These are phyloP conservation scores for Drosophila pseudoobscura DNA, from an alignment of 1,140 invertebrate species.

Conservation along the genomic window DNA sequence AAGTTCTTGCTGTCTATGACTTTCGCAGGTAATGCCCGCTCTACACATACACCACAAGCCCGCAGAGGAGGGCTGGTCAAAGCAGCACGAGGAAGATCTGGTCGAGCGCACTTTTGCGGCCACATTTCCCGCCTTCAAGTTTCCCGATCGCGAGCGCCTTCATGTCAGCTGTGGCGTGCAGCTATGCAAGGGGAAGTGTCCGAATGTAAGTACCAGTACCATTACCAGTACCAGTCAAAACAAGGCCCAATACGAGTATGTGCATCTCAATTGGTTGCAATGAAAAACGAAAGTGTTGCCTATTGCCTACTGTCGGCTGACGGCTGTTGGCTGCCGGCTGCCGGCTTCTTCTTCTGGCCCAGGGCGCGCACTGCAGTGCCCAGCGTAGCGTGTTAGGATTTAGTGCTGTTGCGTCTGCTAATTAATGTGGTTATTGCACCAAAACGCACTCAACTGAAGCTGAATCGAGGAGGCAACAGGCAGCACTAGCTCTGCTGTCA, in stretches of 20 bases:
- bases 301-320: not conserved
- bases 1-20: not conserved
- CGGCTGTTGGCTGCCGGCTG: too few species aligned
- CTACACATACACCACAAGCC: conserved; percentile 65
- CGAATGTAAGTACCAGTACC: conserved; percentile 83
- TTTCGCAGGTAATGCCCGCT: conserved; percentile 79
- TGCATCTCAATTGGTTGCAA: conserved; percentile 74
- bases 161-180: conserved; percentile 88
- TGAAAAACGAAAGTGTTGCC: conserved; percentile 76
- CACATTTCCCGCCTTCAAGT: conserved; percentile 91
- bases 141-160: conserved; percentile 89
- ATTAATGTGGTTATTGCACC: conserved; percentile 82
- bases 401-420: conserved; percentile 54
- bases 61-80: conserved; percentile 82
- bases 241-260: conserved; percentile 5
- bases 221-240: conserved; percentile 5
- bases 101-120: conserved; percentile 84
- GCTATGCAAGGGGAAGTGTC: conserved; percentile 88
- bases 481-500: too few species aligned
- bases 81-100: conserved; percentile 79
- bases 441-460: conserved; percentile 73
- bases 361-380: conserved; percentile 22
- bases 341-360: conserved; percentile 18
- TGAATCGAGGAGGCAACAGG: not conserved
- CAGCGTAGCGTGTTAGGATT: conserved; percentile 56